Evolutionary conservation across 2,888 invertebrate species (phyloP).

Genomic region (Sesamia inferens): DNA sequence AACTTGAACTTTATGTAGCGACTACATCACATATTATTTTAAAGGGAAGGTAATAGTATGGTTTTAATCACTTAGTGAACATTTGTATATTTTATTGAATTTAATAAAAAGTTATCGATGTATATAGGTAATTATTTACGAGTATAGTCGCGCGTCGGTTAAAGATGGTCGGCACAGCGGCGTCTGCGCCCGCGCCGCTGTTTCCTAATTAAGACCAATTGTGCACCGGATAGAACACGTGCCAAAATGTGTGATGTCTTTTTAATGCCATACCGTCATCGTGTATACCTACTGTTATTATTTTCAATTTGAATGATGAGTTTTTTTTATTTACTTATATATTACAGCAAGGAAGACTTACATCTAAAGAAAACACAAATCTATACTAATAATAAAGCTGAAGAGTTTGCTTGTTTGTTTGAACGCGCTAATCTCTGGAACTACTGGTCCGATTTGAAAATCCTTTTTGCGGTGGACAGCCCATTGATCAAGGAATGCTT

Average conservation of each 20-base stretch:
- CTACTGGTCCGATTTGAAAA: too few relatives aligned
- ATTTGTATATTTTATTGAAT: conserved; percentile 11
- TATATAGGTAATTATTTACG: conserved; percentile 38
- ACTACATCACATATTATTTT: background rate
- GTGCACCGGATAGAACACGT: conserved; percentile 88
- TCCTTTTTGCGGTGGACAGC: too few relatives aligned
- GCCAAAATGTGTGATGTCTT: conserved; percentile 87
- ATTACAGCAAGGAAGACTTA: too few relatives aligned
- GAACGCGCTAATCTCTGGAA: too few relatives aligned
- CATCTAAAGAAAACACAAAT: too few relatives aligned
- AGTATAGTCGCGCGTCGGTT: conserved; percentile 57
- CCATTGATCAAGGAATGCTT: too few relatives aligned
- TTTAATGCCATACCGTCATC: conserved; percentile 79
- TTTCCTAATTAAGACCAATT: conserved; percentile 90
- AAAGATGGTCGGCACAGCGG: conserved; percentile 69
- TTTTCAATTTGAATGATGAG: conserved; percentile 41
- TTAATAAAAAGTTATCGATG: conserved; percentile 12
- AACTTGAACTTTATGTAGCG: background rate
- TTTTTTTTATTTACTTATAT: background rate
- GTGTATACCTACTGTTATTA: conserved; percentile 65
- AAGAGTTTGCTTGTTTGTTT: too few relatives aligned
- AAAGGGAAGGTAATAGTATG: background rate
- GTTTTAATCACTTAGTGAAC: background rate
- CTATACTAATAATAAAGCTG: too few relatives aligned
- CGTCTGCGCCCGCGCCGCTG: conserved; percentile 80